phyloP scores from a whole-genome alignment of 2,888 invertebrate genomes.

The Netelia inedita region DNA sequence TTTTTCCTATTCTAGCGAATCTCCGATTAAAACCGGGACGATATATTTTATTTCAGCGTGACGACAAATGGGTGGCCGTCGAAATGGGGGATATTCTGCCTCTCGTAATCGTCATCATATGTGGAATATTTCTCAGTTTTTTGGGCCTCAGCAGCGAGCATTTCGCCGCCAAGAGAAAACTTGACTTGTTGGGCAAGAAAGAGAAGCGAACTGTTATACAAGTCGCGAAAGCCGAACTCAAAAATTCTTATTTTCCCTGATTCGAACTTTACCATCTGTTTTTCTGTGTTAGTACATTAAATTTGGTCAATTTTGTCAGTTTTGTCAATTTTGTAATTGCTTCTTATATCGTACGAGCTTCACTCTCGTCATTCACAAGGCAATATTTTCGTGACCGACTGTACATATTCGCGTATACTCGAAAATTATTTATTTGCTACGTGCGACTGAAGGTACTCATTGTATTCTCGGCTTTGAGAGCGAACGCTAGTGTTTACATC shows the following conservation, averaged over 20 bases:
- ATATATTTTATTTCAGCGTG: slow-evolving; percentile 62
- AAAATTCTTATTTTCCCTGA: slow-evolving; percentile 35
- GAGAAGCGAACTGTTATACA: slow-evolving; percentile 13
- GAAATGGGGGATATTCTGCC: slow-evolving; percentile 80
- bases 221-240: slow-evolving; percentile 18
- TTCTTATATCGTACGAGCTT: neutral
- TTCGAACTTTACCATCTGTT: neutral
- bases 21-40: neutral
- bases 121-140: slow-evolving; percentile 71
- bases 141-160: slow-evolving; percentile 72
- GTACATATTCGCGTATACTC: neutral
- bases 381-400: slow-evolving; percentile 28
- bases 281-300: neutral
- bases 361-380: neutral
- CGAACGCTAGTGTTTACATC: slow-evolving; percentile 30
- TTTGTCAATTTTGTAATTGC: neutral
- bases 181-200: neutral
- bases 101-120: slow-evolving; percentile 74
- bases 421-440: slow-evolving; percentile 19
- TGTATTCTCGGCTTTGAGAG: slow-evolving; percentile 40
- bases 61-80: slow-evolving; percentile 76
- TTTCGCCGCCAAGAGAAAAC: slow-evolving; percentile 41
- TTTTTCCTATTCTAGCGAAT: slow-evolving; percentile 6
- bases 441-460: slow-evolving; percentile 8
- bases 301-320: neutral